phyloP scores from a whole-genome alignment of 2,888 invertebrate species.

The Ectemnius cavifrons region DNA sequence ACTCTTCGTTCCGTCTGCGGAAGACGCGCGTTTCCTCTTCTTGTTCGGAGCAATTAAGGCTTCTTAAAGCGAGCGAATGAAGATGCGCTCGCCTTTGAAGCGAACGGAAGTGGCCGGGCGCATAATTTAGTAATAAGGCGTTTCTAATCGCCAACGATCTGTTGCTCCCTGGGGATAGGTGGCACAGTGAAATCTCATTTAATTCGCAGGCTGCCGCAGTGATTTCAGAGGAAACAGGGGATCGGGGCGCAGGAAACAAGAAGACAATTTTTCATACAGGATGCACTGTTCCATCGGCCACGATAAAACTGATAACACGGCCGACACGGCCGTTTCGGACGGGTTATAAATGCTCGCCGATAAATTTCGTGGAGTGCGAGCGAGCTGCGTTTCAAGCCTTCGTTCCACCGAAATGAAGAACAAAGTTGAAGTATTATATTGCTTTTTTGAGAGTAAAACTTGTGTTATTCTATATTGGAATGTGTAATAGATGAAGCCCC shows the following conservation, averaged over 20 bases:
- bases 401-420: background rate
- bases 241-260: slow-evolving; percentile 43
- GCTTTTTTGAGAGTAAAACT: slow-evolving; percentile 16
- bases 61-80: background rate
- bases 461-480: too few relatives aligned
- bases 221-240: slow-evolving; percentile 14
- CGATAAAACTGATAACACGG: slow-evolving; percentile 55
- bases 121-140: slow-evolving; percentile 60
- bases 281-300: slow-evolving; percentile 33
- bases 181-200: slow-evolving; percentile 30
- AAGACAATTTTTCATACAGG: slow-evolving; percentile 56
- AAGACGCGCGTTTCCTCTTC: slow-evolving; percentile 1
- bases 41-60: slow-evolving; percentile 1
- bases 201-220: slow-evolving; percentile 25
- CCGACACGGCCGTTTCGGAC: slow-evolving; percentile 31
- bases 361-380: slow-evolving; percentile 39
- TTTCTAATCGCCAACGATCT: slow-evolving; percentile 53
- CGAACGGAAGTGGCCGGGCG: slow-evolving; percentile 51
- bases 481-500: too few relatives aligned
- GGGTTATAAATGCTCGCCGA: slow-evolving; percentile 50
- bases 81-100: slow-evolving; percentile 6
- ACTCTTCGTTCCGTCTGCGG: background rate
- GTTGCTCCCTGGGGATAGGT: slow-evolving; percentile 25
- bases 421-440: background rate
- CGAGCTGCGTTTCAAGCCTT: slow-evolving; percentile 8